Evolutionary conservation across 2,797 vertebrate genomes (phyloP).

Genomic region (Meda fulgida): DNA sequence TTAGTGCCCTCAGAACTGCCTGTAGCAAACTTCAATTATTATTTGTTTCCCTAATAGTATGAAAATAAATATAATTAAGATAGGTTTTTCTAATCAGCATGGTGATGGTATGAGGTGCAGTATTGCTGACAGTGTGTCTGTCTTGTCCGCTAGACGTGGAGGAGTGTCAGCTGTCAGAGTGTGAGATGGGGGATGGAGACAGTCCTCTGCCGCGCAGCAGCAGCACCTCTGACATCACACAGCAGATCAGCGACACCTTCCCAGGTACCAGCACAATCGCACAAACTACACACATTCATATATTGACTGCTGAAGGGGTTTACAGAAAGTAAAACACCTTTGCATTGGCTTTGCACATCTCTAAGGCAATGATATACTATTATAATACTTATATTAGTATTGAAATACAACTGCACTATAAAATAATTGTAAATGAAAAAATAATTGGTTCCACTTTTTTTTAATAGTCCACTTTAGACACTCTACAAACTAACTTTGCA

Average conservation of each 20-base stretch:
- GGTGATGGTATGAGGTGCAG: neutral
- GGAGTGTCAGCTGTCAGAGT: constrained; percentile 88
- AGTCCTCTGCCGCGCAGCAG: constrained; percentile 88
- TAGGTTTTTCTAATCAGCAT: too few species aligned
- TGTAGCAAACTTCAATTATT: neutral
- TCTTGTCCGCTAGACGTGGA: constrained; percentile 84
- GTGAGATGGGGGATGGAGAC: constrained; percentile 79
- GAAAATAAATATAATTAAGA: neutral
- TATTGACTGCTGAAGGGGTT: neutral
- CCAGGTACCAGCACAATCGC: constrained; percentile 77
- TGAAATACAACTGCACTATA: neutral
- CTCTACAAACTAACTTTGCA: too few species aligned
- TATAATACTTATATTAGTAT: neutral
- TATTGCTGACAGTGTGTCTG: constrained; percentile 24
- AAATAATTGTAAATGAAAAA: neutral
- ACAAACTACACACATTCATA: neutral
- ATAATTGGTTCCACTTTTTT: too few species aligned
- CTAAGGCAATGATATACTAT: neutral
- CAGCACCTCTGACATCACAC: constrained; percentile 93
- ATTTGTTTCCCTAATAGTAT: neutral
- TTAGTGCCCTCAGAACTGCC: neutral
- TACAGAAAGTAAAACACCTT: neutral
- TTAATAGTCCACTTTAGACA: too few species aligned
- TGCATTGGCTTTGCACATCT: neutral
- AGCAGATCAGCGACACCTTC: constrained; percentile 81